Base-by-base conservation (phyloP, 2,888 invertebrate genomes). In the Leucoptera coffeella region DNA sequence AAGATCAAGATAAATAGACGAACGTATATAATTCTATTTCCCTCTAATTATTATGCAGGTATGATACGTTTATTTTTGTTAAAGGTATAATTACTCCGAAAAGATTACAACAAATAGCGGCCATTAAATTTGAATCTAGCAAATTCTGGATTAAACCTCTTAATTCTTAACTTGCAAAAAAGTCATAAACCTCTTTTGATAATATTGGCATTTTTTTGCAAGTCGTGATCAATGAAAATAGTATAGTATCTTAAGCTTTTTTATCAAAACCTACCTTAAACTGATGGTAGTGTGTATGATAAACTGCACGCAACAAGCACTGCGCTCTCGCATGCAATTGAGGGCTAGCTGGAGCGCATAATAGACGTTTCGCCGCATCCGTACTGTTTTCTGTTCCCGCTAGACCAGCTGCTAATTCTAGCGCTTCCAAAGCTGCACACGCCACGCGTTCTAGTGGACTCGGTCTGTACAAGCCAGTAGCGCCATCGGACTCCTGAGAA, bases 211-310 rank as follows among this genome's bases (percentile, higher is more conserved):
- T n/a, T n/a, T n/a, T n/a, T n/a, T n/a, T n/a, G n/a, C n/a, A n/a
- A 17, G 17, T 9, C 17, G 17, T 17, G 17, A 17, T n/a, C n/a
- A n/a, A n/a, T n/a, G n/a, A n/a, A n/a, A n/a, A n/a, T n/a, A n/a
- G n/a, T n/a, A n/a, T n/a, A n/a, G n/a, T n/a, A n/a, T n/a, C n/a
- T n/a, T n/a, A n/a, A n/a, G n/a, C n/a, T n/a, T n/a, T n/a, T n/a
- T n/a, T n/a, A n/a, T n/a, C n/a, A n/a, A 2, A n/a, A 20, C 26
- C 8, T 2, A 81, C 90, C 75, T 93, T 95, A 47, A 90, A 91
- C 39, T 78, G 78, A 47, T 94, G 90, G 54, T 94, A 95, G 4
- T 77, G 65, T 23, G 81, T 78, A 15, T 81, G 82, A 14, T 80
- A 74, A 15, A 95, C 57, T 0, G 92, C 83, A 0, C 90, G 81